phyloP scores from a whole-genome alignment of 2,888 invertebrate species.

The Strigamia transsilvanica region DNA sequence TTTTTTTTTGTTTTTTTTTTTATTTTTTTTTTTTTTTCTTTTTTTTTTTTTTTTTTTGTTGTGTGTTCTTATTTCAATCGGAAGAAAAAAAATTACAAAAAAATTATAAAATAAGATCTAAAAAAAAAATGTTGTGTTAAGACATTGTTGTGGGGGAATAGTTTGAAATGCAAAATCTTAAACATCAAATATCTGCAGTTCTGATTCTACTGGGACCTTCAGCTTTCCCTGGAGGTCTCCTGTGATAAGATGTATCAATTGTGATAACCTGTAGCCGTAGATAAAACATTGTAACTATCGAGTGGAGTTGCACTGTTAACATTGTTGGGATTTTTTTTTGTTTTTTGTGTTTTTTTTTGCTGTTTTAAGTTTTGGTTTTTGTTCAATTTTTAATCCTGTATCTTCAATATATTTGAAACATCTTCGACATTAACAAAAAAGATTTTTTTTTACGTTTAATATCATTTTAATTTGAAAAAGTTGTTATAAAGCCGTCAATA shows the following conservation, averaged over 20 bases:
- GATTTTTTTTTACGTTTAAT: neutral
- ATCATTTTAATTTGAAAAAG: neutral
- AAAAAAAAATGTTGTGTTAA: slow-evolving; percentile 16
- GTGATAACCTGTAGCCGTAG: slow-evolving; percentile 17
- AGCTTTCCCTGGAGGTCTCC: slow-evolving; percentile 1
- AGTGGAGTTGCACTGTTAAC: neutral
- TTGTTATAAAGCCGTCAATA: neutral
- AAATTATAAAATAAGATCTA: neutral
- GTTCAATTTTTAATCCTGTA: neutral
- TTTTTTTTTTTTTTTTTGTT: neutral
- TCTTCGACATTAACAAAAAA: neutral
- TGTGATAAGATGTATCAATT: slow-evolving; percentile 39
- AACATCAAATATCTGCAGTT: slow-evolving; percentile 5
- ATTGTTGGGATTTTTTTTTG: neutral
- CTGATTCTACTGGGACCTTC: neutral
- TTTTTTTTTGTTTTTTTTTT: neutral
- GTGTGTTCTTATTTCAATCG: no score
- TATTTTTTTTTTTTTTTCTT: neutral
- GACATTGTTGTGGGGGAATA: neutral
- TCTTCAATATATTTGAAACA: neutral
- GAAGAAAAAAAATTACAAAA: no score
- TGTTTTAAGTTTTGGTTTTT: no score
- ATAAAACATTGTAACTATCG: neutral
- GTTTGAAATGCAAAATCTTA: neutral
- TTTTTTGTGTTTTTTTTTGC: neutral